Evolutionary conservation across 2,797 vertebrate genomes (phyloP).

Genomic region (Falco peregrinus): DNA sequence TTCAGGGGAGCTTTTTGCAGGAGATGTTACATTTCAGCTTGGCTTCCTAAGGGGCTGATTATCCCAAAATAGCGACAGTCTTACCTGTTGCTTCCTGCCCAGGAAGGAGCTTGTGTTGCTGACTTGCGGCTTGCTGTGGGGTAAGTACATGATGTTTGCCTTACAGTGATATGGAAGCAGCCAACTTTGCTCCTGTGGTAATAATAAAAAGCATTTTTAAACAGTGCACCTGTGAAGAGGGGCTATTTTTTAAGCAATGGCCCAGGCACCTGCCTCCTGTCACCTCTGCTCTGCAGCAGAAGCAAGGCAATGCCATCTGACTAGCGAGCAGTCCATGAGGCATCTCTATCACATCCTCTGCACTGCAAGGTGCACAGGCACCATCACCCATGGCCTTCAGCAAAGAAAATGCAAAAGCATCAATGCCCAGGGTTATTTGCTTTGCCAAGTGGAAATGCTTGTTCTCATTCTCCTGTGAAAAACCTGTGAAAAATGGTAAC

Average conservation of each 20-base stretch:
- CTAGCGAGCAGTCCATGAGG: rapidly evolving
- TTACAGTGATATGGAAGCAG: background rate
- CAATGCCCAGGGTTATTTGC: background rate
- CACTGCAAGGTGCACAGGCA: rapidly evolving
- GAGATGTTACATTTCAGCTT: background rate
- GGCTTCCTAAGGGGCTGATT: background rate
- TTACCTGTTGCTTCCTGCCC: background rate
- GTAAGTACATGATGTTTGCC: background rate
- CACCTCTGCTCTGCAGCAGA: background rate
- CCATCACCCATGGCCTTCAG: rapidly evolving
- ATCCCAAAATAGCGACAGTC: background rate
- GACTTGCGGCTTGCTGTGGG: background rate
- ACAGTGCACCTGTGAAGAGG: background rate
- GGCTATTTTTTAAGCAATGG: background rate
- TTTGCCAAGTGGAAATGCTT: background rate
- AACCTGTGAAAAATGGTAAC: background rate
- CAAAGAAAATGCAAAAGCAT: background rate
- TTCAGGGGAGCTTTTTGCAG: background rate
- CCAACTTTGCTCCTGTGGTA: background rate
- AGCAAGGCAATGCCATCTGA: background rate
- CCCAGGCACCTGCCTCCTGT: background rate
- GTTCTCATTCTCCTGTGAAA: background rate
- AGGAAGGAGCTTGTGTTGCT: background rate
- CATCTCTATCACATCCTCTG: background rate
- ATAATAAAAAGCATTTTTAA: background rate